These are phyloP conservation scores for Trissonchulus latispiculum DNA, from an alignment of 2,888 invertebrate species.

Conservation along the genomic window DNA sequence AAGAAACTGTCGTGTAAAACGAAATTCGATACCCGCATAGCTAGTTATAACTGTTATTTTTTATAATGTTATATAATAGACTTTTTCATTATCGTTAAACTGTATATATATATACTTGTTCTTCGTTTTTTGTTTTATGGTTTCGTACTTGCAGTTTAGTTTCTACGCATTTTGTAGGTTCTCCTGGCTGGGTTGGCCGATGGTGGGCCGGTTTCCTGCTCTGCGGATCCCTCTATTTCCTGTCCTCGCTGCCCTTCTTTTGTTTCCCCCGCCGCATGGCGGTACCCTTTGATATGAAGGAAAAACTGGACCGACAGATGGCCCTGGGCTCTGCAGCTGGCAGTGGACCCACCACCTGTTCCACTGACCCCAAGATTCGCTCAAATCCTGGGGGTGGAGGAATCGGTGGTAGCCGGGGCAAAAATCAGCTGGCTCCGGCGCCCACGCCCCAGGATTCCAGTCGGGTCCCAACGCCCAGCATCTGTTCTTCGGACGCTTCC, in stretches of 20 bases:
- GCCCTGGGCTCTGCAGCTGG: no score
- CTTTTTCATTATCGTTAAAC: neutral
- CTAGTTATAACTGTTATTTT: no score
- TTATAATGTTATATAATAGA: neutral
- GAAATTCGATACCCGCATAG: no score
- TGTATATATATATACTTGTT: neutral
- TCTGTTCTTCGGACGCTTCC: neutral
- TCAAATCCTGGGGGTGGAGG: no score
- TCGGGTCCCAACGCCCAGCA: neutral
- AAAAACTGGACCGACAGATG: no score
- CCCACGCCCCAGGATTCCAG: no score
- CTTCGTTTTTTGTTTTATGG: neutral
- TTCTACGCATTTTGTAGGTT: neutral
- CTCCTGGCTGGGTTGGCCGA: constrained; percentile 43
- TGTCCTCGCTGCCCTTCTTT: constrained; percentile 82
- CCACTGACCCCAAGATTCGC: no score
- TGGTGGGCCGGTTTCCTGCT: constrained; percentile 65
- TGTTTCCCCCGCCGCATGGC: constrained; percentile 59
- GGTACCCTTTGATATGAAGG: no score
- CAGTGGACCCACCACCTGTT: no score
- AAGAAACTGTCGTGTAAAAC: no score
- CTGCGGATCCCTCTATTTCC: constrained; percentile 70
- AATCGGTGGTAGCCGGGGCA: no score
- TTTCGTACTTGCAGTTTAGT: constrained; percentile 31
- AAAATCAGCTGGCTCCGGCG: no score